These are phyloP conservation scores for Hecatera dysodea DNA, from an alignment of 2,888 invertebrate genomes.

Conservation along the genomic window DNA sequence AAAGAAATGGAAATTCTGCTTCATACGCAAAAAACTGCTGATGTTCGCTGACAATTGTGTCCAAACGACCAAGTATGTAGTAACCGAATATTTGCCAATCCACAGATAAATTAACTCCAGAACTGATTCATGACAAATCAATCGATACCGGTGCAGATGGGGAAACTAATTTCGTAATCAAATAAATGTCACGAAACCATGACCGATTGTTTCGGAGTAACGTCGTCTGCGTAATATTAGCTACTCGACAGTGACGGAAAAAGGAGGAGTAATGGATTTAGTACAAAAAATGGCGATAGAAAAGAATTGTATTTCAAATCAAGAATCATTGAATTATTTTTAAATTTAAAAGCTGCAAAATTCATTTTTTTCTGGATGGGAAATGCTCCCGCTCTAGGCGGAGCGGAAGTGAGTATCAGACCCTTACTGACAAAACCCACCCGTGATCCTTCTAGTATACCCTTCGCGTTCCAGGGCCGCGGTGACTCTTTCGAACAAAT, in stretches of 20 bases:
- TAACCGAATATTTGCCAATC: conserved; percentile 31
- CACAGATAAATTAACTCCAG: conserved; percentile 7
- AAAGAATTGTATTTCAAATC: neutral
- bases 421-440: too few species aligned
- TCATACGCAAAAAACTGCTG: too few species aligned
- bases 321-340: neutral
- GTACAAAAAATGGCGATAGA: neutral
- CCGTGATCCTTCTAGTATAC: too few species aligned
- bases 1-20: too few species aligned
- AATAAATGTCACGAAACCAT: conserved; percentile 44
- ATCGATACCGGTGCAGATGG: conserved; percentile 18
- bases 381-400: too few species aligned
- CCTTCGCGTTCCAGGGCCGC: too few species aligned
- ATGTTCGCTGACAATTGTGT: too few species aligned
- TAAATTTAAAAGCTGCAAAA: too few species aligned
- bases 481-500: too few species aligned
- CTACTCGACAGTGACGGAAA: conserved; percentile 48
- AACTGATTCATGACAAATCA: conserved; percentile 51
- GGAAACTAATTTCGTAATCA: conserved; percentile 29
- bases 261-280: conserved; percentile 20
- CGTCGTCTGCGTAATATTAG: conserved; percentile 47
- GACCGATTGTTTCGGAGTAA: conserved; percentile 15
- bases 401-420: too few species aligned
- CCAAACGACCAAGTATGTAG: neutral
- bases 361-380: too few species aligned